Base-by-base conservation (phyloP, 1,140 invertebrate species). In the Pseudomyrmex sp. region DNA sequence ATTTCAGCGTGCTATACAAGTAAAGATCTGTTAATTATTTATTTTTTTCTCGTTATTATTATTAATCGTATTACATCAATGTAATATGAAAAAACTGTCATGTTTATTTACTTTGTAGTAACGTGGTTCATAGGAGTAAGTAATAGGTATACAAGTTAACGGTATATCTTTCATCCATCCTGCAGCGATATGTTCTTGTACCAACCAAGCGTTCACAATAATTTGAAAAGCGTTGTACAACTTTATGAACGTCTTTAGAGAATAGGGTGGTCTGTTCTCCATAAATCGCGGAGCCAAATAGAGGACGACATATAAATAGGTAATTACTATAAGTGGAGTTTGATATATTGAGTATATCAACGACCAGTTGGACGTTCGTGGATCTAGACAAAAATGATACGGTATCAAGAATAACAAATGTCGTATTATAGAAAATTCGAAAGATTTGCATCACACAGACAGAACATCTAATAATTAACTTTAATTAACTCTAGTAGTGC, bases 181-280 rank as follows among this genome's bases (percentile, higher is more conserved):
- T 18, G 20, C 46, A 0, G 59, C 72, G 2, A 83, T 8, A 23
- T 15, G 2, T 65, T 88, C 86, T 68, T 94, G 93, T 63, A 95
- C 94, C 58, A 96, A 91, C 56, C 90, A 93, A 2, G 90, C 86
- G 91, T 95, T 95, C 26, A 94, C 83, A n/a, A 95, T 10, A 7
- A 95, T 94, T 91, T 96, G 95, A 88, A 95, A 92, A 48, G 96
- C 89, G 90, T 96, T 96, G 89, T 97, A 97, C 35, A 93, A 90
- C 75, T 94, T 93, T 66, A 96, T 94, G 20, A 95, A 84, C 59
- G 85, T 91, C 87, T 95, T 95, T 10, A 97, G 92, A n/a, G 95
- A 91, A 85, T 95, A 95, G 35, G 96, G 94, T 91, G 95, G 92
- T 59, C 94, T 89, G 70, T 95, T 92, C 87, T 95, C 94, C 96